Evolutionary conservation across 2,888 invertebrate genomes (phyloP), one percentile per base, ranked within the genome.

Genomic region (Metopia argyrocephala): DNA sequence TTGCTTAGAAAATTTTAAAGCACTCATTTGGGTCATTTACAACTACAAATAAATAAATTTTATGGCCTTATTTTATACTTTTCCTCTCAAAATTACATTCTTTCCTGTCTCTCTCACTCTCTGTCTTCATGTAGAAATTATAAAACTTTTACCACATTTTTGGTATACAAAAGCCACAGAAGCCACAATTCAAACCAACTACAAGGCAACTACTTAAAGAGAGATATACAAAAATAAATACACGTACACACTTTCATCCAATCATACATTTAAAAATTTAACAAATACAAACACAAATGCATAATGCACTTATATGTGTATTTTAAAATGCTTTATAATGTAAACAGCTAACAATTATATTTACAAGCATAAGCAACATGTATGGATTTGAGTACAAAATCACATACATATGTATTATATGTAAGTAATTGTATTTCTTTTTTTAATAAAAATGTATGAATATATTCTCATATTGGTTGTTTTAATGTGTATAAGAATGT

Each of bases 141-240:
- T 46, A 65, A 48, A 78, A 78, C 59, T 78, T 66, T 71, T 20
- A 71, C 56, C 68, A 62, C 54, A 68, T 25, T 48, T 57, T 57
- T 59, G 57, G 59, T 70, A 18, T 31, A 28, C 18, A 7, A 45
- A 50, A 61, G 7, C 66, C 66, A 61, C 71, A 71, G 65, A 71
- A 52, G 46, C 78, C 65, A 66, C 78, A 78, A 31, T 54, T 54
- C 46, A 66, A 52, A 61, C 57, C 71, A 66, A 45, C 71, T 71
- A 28, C 23, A 57, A 46, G 59, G 48, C 38, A 57, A 31, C 45
- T 76, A 25, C 25, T 7, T 38, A 48, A 23, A 54, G 27, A 25
- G 18, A 25, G 2, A 28, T 23, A 23, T 6, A n/a, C n/a, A n/a
- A n/a, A n/a, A n/a, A n/a, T n/a, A n/a, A 18, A 31, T 12, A 65